These are phyloP conservation scores for Sturnira hondurensis DNA, from an alignment of 2,113 vertebrate genomes.

Conservation along the genomic window DNA sequence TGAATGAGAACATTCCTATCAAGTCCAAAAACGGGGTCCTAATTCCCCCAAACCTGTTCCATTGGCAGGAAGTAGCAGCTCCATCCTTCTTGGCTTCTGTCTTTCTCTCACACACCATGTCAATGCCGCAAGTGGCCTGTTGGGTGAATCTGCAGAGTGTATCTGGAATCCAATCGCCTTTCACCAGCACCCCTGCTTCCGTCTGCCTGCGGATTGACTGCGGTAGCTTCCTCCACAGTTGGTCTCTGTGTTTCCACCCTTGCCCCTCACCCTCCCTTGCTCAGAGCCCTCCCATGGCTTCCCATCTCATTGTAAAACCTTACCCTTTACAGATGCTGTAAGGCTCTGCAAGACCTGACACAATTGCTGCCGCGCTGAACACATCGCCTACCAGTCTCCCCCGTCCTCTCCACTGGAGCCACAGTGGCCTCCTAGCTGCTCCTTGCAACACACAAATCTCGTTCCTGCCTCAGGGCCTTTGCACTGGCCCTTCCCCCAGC, in stretches of 20 bases:
- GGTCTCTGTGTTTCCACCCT: background rate
- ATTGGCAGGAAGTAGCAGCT: background rate
- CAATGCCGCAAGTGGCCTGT: background rate
- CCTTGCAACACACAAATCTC: background rate
- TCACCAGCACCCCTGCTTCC: background rate
- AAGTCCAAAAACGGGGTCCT: background rate
- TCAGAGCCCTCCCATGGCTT: background rate
- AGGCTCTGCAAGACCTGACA: background rate
- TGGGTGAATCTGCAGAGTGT: background rate
- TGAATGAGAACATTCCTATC: background rate
- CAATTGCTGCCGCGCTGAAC: background rate
- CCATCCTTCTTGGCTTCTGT: background rate
- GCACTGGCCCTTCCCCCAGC: background rate
- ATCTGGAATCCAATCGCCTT: background rate
- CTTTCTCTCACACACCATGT: background rate
- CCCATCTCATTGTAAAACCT: background rate
- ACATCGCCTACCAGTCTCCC: background rate
- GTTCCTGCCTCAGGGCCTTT: background rate
- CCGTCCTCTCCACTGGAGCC: background rate
- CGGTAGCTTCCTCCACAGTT: background rate
- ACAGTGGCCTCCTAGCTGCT: background rate
- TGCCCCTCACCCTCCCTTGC: background rate
- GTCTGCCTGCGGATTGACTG: no score
- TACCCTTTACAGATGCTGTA: background rate
- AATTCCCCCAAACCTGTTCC: background rate